Conservation (phyloP, 2,888 invertebrate species). For the Oscheius sp. region DNA sequence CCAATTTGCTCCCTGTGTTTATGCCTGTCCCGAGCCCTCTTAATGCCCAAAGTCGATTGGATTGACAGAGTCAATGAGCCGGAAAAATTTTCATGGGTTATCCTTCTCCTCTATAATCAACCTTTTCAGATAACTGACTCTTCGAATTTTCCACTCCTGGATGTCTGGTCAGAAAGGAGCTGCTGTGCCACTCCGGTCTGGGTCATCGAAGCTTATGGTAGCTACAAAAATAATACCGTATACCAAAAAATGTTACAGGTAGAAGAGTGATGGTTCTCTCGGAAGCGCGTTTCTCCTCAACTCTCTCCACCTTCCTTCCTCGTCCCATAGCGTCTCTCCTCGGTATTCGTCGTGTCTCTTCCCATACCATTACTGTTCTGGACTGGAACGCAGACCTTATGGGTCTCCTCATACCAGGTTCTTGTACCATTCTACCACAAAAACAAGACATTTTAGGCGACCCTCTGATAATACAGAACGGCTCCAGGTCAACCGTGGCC, state of each 20-base stretch:
- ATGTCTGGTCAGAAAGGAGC: conserved; percentile 65
- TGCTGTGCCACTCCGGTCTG: conserved; percentile 59
- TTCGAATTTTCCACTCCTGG: conserved; percentile 66
- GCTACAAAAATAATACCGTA: too few relatives aligned
- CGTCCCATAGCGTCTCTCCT: conserved; percentile 40
- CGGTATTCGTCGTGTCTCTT: conserved; percentile 39
- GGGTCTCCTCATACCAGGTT: conserved; percentile 44
- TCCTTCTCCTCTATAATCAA: not conserved
- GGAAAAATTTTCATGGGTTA: not conserved
- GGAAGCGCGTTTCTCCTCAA: conserved; percentile 41
- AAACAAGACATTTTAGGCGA: conserved; percentile 31
- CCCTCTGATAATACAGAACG: conserved; percentile 45
- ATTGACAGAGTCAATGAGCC: not conserved
- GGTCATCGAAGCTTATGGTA: conserved; percentile 56
- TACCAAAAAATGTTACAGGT: conserved; percentile 10
- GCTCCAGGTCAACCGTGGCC: conserved; percentile 37
- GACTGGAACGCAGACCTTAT: conserved; percentile 58
- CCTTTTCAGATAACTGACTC: conserved; percentile 66
- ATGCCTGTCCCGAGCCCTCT: too few relatives aligned
- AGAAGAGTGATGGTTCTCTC: conserved; percentile 52
- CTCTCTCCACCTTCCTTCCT: conserved; percentile 42
- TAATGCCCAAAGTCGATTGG: not conserved
- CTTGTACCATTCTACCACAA: not conserved
- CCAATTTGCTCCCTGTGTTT: too few relatives aligned
- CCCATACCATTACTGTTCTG: conserved; percentile 46